Evolutionary conservation across 2,888 invertebrate genomes (phyloP), one percentile per base, ranked within the genome.

Genomic region (Synanthedon myopaeformis): DNA sequence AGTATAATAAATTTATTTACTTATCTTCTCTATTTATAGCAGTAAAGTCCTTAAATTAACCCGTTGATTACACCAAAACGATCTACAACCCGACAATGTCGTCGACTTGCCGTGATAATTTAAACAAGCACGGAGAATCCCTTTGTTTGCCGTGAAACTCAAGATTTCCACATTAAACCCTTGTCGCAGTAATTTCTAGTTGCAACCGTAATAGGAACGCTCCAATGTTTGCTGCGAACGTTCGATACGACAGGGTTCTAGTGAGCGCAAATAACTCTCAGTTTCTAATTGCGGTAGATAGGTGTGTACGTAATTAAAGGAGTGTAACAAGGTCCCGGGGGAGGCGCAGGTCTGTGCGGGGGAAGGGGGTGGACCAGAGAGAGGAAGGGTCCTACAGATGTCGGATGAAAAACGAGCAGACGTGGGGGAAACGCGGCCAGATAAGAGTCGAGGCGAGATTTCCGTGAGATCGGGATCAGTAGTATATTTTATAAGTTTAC

Each of bases 271-370:
- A 55, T 55, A 55, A 55, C 51, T 55, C 49, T 19, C 49, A 12
- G 49, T 52, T 67, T 65, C 74, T 82, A 80, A 82, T 81, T 82
- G 77, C 73, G 70, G 65, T 65, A 76, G 78, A 79, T 79, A 82
- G 82, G 82, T 82, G 78, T 71, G 64, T 66, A 66, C 49, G 70
- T 82, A 82, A 83, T 85, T 83, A 82, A 71, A 67, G 66, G 49
- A 52, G 52, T 55, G 55, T 84, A 83, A 84, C 78, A 69, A 82
- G 76, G 63, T 74, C 84, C 79, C 74, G 0, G 2, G 80, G 74
- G 82, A 49, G 4, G 49, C 11, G 17, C n/a, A n/a, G 45, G 45
- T n/a, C 13, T 45, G n/a, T 13, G 13, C 6, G 13, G 14, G 45
- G 45, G 45, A 42, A 14, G 45, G n/a, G 45, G 13, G 8, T 35